A percentile compares a stretch with the other conserved stretches of the same genome.
Evolutionary conservation across 2,797 vertebrate species (phyloP).

Genomic region (Myiotriccus ornatus): DNA sequence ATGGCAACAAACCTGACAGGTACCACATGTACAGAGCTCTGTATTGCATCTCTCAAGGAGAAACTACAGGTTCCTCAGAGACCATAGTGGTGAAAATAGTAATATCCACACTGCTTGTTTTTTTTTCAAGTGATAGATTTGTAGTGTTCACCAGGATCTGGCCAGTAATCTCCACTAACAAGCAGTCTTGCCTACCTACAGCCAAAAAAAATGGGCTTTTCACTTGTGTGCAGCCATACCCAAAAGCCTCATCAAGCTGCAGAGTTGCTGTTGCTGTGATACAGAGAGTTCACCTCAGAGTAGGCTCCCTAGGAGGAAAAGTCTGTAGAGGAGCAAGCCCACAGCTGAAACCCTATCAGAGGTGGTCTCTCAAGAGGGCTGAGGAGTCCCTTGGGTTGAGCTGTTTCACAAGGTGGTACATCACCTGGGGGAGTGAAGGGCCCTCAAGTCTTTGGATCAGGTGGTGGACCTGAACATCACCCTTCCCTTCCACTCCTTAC

Average conservation of each 20-base stretch:
- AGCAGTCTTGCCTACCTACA: background rate
- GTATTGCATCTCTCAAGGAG: background rate
- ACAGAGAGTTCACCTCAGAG: background rate
- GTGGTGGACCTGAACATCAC: background rate
- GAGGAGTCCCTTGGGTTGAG: background rate
- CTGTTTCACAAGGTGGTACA: background rate
- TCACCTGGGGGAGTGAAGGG: background rate
- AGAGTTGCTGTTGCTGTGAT: fast-evolving
- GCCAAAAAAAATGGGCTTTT: background rate
- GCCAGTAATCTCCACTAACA: background rate
- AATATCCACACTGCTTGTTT: background rate
- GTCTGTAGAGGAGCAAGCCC: background rate
- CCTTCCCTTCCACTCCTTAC: background rate
- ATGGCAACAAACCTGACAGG: background rate
- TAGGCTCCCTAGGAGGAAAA: background rate
- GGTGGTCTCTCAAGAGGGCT: background rate
- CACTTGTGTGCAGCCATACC: background rate
- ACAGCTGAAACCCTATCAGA: background rate
- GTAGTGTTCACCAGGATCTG: background rate
- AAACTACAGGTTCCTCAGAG: background rate
- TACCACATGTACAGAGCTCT: background rate
- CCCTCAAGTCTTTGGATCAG: background rate
- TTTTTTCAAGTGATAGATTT: background rate
- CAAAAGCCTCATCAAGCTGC: background rate
- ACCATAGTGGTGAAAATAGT: background rate